Conservation (phyloP, 2,113 vertebrate species). For the Psammodynastes pulverulentus region DNA sequence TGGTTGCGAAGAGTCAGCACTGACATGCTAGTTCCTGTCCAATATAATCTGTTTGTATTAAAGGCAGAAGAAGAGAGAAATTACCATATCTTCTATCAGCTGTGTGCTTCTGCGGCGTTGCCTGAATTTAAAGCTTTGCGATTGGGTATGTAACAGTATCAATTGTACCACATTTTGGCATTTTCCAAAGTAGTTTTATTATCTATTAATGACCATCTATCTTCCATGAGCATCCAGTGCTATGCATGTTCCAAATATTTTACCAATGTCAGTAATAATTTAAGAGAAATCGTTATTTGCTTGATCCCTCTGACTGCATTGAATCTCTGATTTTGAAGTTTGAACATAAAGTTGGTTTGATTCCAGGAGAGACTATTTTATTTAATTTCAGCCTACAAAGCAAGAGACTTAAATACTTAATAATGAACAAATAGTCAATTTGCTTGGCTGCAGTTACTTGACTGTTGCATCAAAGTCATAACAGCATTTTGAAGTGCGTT, state of each 20-base stretch:
- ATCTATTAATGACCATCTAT: neutral
- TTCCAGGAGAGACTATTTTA: neutral
- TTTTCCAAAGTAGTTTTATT: neutral
- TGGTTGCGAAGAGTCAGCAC: neutral
- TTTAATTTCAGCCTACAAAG: neutral
- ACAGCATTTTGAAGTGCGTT: neutral
- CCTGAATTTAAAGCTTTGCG: slow-evolving; percentile 87
- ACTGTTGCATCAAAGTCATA: neutral
- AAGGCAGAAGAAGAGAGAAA: slow-evolving; percentile 98
- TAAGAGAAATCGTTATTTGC: neutral
- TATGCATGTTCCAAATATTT: neutral
- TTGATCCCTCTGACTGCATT: neutral
- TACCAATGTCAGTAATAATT: neutral
- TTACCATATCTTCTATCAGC: slow-evolving; percentile 98
- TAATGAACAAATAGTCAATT: neutral
- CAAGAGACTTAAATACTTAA: neutral
- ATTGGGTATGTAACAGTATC: slow-evolving; percentile 75
- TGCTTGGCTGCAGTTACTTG: neutral
- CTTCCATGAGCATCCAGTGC: accelerated
- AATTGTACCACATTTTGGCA: neutral
- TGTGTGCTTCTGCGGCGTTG: slow-evolving; percentile 90
- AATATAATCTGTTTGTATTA: slow-evolving; percentile 59
- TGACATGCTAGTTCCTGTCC: neutral
- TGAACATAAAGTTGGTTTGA: neutral
- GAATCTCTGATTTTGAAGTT: neutral